Conservation (phyloP, 2,888 invertebrate species). For the Tiliacea citrago region DNA sequence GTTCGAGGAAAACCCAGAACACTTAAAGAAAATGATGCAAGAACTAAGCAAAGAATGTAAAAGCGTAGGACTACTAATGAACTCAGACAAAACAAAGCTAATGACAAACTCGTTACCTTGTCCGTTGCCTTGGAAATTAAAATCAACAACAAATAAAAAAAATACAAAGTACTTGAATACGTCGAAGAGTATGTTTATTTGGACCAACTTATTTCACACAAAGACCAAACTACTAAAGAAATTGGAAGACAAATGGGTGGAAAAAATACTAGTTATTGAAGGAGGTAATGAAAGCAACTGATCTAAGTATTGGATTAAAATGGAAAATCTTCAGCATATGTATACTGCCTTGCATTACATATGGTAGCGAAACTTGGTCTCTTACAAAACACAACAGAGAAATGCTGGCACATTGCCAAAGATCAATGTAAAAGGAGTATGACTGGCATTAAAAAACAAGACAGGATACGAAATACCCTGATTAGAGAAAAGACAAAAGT, state of each 20-base stretch:
- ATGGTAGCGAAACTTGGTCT: no score
- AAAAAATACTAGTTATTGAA: not conserved
- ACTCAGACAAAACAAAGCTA: not conserved
- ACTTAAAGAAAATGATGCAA: not conserved
- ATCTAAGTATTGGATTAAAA: not conserved
- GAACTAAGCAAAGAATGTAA: not conserved
- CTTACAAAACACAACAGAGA: not conserved
- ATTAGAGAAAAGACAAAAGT: no score
- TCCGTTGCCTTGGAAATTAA: not conserved
- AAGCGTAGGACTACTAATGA: not conserved
- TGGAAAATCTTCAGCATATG: not conserved
- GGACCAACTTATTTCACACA: not conserved
- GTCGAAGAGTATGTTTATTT: not conserved
- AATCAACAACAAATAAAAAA: no score
- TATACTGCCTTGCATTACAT: not conserved
- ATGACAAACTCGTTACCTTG: no score
- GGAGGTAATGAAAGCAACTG: not conserved
- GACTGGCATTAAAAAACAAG: not conserved
- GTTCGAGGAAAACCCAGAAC: not conserved
- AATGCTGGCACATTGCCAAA: not conserved
- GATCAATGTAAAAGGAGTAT: not conserved
- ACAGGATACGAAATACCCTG: not conserved
- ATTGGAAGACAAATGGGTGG: not conserved
- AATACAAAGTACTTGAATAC: not conserved
- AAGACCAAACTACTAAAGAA: no score